Conservation (phyloP, 2,888 invertebrate species). For the Eilema caniola region DNA sequence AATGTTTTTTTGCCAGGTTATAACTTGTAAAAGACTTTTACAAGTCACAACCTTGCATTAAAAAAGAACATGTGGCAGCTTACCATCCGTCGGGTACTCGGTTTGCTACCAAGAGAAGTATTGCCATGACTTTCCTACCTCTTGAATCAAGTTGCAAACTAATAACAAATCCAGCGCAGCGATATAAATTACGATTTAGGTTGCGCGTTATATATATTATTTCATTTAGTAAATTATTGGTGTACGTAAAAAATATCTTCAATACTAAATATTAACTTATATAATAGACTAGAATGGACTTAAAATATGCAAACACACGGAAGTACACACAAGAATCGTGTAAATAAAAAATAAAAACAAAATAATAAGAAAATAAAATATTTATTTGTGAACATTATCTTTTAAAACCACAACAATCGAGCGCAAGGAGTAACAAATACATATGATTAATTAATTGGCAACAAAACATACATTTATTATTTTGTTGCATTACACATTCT, state of each 20-base stretch:
- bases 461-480: background rate
- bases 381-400: conserved; percentile 57
- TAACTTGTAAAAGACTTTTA: too few relatives aligned
- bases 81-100: too few relatives aligned
- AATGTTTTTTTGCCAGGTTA: background rate
- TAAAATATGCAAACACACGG: background rate
- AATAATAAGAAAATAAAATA: conserved; percentile 61
- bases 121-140: too few relatives aligned
- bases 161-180: too few relatives aligned
- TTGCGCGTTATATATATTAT: too few relatives aligned
- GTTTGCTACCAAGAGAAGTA: too few relatives aligned
- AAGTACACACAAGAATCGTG: conserved; percentile 45
- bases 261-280: background rate
- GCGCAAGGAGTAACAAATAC: conserved; percentile 19
- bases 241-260: too few relatives aligned
- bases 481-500: background rate
- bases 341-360: conserved; percentile 56
- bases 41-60: too few relatives aligned
- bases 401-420: conserved; percentile 26
- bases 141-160: too few relatives aligned
- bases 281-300: background rate
- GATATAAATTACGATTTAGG: too few relatives aligned
- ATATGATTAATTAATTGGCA: background rate
- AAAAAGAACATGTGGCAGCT: too few relatives aligned
- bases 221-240: too few relatives aligned